Base-by-base conservation (phyloP, 2,797 vertebrate genomes). In the Gallirallus australis region DNA sequence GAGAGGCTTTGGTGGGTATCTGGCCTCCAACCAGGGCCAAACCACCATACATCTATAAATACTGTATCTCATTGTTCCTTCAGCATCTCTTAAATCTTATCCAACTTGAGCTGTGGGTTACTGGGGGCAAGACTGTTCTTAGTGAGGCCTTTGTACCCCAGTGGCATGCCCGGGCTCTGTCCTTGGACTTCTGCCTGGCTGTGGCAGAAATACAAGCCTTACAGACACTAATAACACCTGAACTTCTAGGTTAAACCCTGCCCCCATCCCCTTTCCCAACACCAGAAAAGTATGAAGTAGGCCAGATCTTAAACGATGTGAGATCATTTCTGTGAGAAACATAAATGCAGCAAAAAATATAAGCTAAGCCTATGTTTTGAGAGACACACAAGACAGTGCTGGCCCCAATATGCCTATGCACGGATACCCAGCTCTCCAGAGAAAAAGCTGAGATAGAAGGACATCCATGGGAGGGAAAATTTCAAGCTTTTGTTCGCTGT, bases 191-290 rank as follows among this genome's bases (percentile, higher is more conserved):
- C 33, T 54, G 25, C 16, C 28, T 8, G 3, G 31, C 45, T 71
- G 15, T 76, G 57, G 54, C 61, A 84, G 48, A 77, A 93, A 52
- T 27, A 37, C 69, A 65, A 70, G 12, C 12, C 9, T 57, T 81
- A 60, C 6, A 64, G 48, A 59, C 9, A 66, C 19, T 12, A 65
- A 6, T 7, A 77, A 69, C 0, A 0, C 28, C 35, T 45, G 57
- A 78, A 61, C 2, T 23, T 70, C 39, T 64, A 39, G 28, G 39
- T 54, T 90, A 75, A 89, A 86, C 45, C 47, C 47, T 47, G 47
- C 47, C 47, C 21, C 47, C 47, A 47, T 23, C 47, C 47, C 47
- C 47, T 37, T 11, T 15, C 20, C 28, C n/a, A 78, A 50, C 25
- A 75, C 7, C 37, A 72, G 48, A 54, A 84, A 71, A 40, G 30